phyloP scores from a whole-genome alignment of 2,888 invertebrate genomes.

The Clunio marinus region DNA sequence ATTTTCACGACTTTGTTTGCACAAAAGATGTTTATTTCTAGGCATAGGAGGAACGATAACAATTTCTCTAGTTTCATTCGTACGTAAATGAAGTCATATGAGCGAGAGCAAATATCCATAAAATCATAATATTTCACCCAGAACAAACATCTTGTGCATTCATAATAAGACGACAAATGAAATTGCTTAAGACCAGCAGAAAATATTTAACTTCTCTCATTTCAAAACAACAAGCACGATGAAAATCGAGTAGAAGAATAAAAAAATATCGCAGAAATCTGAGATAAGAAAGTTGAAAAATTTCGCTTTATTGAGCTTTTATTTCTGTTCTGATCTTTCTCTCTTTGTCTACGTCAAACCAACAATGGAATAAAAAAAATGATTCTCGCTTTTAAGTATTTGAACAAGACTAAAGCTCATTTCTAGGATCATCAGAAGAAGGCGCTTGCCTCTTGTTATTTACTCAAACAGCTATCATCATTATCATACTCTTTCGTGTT shows the following conservation, averaged over 20 bases:
- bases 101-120: slow-evolving; percentile 22
- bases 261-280: not conserved
- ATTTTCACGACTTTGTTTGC: slow-evolving; percentile 3
- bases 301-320: not conserved
- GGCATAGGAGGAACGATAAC: not conserved
- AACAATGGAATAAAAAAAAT: too few species aligned
- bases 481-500: not conserved
- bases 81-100: not conserved
- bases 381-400: too few species aligned
- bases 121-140: slow-evolving; percentile 29
- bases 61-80: not conserved
- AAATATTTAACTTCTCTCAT: not conserved
- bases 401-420: too few species aligned
- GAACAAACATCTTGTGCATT: slow-evolving; percentile 33
- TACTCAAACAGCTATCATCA: not conserved
- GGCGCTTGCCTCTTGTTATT: not conserved
- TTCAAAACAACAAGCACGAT: not conserved
- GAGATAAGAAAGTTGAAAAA: not conserved
- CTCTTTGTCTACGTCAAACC: too few species aligned
- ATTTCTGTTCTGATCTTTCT: too few species aligned
- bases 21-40: not conserved
- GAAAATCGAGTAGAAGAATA: not conserved
- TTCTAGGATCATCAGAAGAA: too few species aligned
- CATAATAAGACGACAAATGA: slow-evolving; percentile 23
- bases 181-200: slow-evolving; percentile 8